A percentile compares a stretch with the other conserved stretches of the same genome.
These are phyloP conservation scores for Acomys russatus DNA, from an alignment of 2,797 vertebrate species.

Conservation along the genomic window DNA sequence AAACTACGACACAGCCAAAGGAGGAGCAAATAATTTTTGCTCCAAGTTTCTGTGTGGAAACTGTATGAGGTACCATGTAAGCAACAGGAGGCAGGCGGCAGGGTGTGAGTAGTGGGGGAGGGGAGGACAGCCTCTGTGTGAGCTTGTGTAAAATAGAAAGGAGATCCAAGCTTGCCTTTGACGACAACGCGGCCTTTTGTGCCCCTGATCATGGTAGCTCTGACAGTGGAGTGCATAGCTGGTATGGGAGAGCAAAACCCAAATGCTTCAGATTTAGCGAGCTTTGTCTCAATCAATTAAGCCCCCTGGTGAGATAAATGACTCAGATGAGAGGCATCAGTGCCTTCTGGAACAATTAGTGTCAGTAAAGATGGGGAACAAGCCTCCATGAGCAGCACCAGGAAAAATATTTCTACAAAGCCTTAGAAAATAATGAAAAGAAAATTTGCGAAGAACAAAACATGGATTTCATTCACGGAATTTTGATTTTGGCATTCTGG, in stretches of 20 bases:
- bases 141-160: slow-evolving; percentile 14
- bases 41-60: neutral
- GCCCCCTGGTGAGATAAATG: slow-evolving; percentile 32
- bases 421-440: slow-evolving; percentile 57
- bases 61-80: neutral
- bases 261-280: neutral
- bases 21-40: neutral
- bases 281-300: slow-evolving; percentile 36
- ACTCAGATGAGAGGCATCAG: neutral
- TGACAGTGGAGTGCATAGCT: neutral
- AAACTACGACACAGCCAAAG: neutral
- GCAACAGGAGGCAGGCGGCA: neutral
- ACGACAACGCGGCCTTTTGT: neutral
- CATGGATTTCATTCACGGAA: slow-evolving; percentile 43
- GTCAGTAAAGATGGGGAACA: slow-evolving; percentile 55
- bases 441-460: slow-evolving; percentile 63
- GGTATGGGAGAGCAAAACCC: neutral
- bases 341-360: slow-evolving; percentile 50
- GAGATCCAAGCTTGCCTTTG: slow-evolving; percentile 14
- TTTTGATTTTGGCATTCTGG: slow-evolving; percentile 49
- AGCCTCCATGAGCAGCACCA: slow-evolving; percentile 36
- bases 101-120: no score
- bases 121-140: neutral
- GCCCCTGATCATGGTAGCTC: neutral
- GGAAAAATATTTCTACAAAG: slow-evolving; percentile 68